A percentile compares a stretch with the other conserved stretches of the same genome.
phyloP scores from a whole-genome alignment of 2,113 vertebrate genomes.

The Dasyornis broadbenti region DNA sequence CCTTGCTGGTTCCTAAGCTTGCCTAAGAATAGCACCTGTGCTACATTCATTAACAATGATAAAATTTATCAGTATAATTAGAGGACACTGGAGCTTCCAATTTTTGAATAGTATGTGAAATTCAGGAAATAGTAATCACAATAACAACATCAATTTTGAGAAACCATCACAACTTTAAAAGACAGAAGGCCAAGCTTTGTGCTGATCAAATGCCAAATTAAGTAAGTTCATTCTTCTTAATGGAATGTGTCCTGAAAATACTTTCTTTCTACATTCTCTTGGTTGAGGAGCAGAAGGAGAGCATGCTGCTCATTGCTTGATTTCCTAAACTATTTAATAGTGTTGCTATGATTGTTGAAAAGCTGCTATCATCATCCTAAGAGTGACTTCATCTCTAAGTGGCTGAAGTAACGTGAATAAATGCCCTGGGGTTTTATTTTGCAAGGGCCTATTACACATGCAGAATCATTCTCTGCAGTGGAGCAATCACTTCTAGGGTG shows the following conservation, averaged over 20 bases:
- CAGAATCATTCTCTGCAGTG: neutral
- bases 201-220: neutral
- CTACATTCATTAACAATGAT: constrained; percentile 3
- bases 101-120: neutral
- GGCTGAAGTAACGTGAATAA: neutral
- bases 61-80: neutral
- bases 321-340: neutral
- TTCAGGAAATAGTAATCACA: neutral
- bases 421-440: neutral
- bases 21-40: neutral
- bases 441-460: neutral
- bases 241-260: neutral
- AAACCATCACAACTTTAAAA: neutral
- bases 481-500: neutral
- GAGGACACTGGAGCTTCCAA: neutral
- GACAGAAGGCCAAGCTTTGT: neutral
- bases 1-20: neutral
- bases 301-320: neutral
- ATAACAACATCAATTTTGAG: neutral
- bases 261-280: neutral
- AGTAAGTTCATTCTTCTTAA: neutral
- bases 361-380: neutral
- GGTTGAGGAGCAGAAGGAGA: neutral
- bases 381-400: neutral
- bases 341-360: neutral